Conservation (phyloP, 2,888 invertebrate genomes). For the Hypsopygia costalis region DNA sequence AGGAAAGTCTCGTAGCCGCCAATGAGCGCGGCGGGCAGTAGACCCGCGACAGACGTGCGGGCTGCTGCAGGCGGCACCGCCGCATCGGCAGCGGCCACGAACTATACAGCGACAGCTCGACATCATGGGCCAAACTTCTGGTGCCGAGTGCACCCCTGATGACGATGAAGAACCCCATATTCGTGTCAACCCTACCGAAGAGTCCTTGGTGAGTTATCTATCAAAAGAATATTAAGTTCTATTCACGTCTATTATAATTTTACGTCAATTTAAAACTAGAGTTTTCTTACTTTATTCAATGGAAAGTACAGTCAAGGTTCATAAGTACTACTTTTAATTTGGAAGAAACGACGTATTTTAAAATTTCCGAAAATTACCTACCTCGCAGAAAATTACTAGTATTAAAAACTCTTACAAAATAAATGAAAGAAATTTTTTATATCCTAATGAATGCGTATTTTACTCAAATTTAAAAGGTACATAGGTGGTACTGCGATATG, state of each 20-base stretch:
- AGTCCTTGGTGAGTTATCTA: constrained; percentile 70
- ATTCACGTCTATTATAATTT: not conserved
- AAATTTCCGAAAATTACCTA: too few relatives aligned
- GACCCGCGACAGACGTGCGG: constrained; percentile 70
- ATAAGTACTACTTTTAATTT: not conserved
- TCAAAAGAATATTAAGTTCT: not conserved
- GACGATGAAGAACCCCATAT: constrained; percentile 78
- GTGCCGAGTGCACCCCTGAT: constrained; percentile 75
- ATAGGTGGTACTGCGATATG: too few relatives aligned
- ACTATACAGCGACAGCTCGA: constrained; percentile 16
- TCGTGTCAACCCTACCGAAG: constrained; percentile 70
- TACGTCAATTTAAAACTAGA: too few relatives aligned
- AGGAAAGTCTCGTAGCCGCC: constrained; percentile 34
- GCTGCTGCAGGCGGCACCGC: constrained; percentile 74
- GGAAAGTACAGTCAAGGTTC: not conserved
- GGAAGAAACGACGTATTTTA: too few relatives aligned
- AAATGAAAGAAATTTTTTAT: too few relatives aligned
- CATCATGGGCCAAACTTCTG: constrained; percentile 78
- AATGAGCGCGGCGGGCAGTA: constrained; percentile 50
- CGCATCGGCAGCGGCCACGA: constrained; percentile 27
- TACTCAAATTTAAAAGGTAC: too few relatives aligned
- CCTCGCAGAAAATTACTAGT: too few relatives aligned
- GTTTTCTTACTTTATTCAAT: not conserved
- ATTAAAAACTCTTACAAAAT: too few relatives aligned
- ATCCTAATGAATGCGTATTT: too few relatives aligned